Evolutionary conservation across 2,888 invertebrate species (phyloP).

Genomic region (Eumacrocentrus americanus): DNA sequence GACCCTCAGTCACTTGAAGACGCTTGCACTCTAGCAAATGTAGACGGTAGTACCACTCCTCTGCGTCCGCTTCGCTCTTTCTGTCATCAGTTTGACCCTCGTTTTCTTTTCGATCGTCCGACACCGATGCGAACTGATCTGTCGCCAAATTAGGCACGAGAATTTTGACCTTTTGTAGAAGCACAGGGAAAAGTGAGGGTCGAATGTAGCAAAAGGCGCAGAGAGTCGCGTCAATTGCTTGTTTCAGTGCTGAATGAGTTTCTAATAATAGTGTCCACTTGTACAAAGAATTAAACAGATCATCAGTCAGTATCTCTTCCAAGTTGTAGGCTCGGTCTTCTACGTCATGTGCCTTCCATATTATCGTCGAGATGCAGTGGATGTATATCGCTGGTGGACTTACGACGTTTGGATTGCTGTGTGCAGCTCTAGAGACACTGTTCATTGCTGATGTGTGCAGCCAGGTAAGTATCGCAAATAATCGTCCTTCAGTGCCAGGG

Average conservation of each 20-base stretch:
- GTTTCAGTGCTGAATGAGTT: conserved; percentile 76
- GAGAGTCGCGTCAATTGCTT: conserved; percentile 82
- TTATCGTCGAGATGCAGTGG: conserved; percentile 81
- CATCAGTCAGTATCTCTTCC: conserved; percentile 72
- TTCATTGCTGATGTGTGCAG: conserved; percentile 67
- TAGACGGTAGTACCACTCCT: conserved; percentile 67
- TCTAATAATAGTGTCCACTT: conserved; percentile 77
- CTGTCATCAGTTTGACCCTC: conserved; percentile 75
- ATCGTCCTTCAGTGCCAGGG: conserved; percentile 66
- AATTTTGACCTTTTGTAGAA: conserved; percentile 77
- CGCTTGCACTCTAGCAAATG: conserved; percentile 66
- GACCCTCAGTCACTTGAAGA: conserved; percentile 68
- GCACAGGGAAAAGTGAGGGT: conserved; percentile 75
- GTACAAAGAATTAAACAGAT: conserved; percentile 79
- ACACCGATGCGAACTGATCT: conserved; percentile 65
- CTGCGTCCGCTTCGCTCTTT: conserved; percentile 65
- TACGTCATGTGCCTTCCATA: conserved; percentile 75
- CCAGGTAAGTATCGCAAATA: conserved; percentile 77
- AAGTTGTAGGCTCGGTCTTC: conserved; percentile 69
- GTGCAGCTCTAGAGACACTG: conserved; percentile 55
- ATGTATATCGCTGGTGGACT: conserved; percentile 66
- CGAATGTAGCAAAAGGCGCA: conserved; percentile 87
- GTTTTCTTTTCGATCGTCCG: conserved; percentile 66
- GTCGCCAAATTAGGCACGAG: conserved; percentile 64
- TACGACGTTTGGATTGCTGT: conserved; percentile 41